A percentile compares a stretch with the other conserved stretches of the same genome.
phyloP scores from a whole-genome alignment of 2,113 vertebrate genomes.

The Cranoglanis bouderius region DNA sequence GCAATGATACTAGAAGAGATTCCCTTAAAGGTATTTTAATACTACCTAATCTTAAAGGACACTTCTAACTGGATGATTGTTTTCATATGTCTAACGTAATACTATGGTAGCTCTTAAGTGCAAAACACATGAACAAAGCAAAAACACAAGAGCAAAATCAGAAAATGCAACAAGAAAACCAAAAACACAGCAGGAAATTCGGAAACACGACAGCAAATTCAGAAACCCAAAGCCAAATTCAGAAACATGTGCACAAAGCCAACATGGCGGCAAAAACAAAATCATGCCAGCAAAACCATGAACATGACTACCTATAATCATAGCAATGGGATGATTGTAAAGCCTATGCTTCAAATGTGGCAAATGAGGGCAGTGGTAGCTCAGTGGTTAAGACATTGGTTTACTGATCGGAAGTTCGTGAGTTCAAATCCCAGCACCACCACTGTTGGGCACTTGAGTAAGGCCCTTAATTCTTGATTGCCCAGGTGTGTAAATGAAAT shows the following conservation, averaged over 20 bases:
- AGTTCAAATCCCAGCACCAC: too few species aligned
- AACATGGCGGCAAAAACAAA: neutral
- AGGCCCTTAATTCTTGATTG: too few species aligned
- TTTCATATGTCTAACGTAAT: neutral
- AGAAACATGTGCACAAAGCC: neutral
- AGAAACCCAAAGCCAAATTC: neutral
- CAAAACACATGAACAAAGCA: neutral
- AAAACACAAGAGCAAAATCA: neutral
- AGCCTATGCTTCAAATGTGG: neutral
- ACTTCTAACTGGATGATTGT: neutral
- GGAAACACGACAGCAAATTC: neutral
- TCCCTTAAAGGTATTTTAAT: neutral
- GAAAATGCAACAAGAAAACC: neutral
- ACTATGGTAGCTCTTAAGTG: neutral
- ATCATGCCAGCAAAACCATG: neutral
- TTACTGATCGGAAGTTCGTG: too few species aligned
- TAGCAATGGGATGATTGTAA: too few species aligned
- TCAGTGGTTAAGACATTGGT: too few species aligned
- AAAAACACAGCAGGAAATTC: neutral
- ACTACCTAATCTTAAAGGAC: neutral
- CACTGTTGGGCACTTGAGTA: too few species aligned
- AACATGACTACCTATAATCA: neutral
- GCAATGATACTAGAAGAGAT: neutral
- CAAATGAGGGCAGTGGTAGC: too few species aligned
- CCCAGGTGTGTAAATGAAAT: too few species aligned